phyloP scores from a whole-genome alignment of 2,113 vertebrate species.

The Rhinoderma darwinii region DNA sequence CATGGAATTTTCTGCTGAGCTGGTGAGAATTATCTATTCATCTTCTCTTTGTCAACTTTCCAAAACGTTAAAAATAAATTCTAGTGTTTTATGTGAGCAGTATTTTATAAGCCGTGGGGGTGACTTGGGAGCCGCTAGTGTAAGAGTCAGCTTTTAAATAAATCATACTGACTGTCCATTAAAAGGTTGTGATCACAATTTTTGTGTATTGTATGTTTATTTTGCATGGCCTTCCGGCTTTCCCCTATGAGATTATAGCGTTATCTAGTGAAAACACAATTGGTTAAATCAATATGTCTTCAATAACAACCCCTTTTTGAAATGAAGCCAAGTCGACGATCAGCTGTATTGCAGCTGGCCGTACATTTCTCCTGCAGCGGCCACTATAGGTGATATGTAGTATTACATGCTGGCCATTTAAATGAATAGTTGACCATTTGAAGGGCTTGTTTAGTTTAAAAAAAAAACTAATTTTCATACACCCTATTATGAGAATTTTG shows the following conservation, averaged over 20 bases:
- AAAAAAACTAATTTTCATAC: too few relatives aligned
- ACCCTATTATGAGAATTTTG: too few relatives aligned
- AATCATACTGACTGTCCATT: constrained; percentile 36
- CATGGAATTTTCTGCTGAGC: constrained; percentile 45
- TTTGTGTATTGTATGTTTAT: constrained; percentile 18
- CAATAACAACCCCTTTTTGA: neutral
- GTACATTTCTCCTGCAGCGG: neutral
- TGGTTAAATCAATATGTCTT: neutral
- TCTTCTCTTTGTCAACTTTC: constrained; percentile 45
- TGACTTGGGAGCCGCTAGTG: constrained; percentile 32
- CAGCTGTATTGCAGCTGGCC: neutral
- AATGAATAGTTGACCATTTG: too few relatives aligned
- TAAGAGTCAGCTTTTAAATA: constrained; percentile 33
- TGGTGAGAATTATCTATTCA: constrained; percentile 41
- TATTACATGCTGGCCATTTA: neutral
- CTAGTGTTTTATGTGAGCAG: constrained; percentile 44
- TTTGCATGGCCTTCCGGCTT: neutral
- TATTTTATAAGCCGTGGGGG: constrained; percentile 43
- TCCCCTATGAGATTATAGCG: neutral
- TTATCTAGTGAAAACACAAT: neutral
- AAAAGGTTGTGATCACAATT: constrained; percentile 50
- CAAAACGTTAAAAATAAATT: constrained; percentile 54
- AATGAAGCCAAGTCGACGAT: neutral
- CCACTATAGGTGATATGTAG: too few relatives aligned
- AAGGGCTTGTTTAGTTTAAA: too few relatives aligned